Evolutionary conservation across 2,888 invertebrate species (phyloP).

Genomic region (Galeopsomyia nigrocyanea): DNA sequence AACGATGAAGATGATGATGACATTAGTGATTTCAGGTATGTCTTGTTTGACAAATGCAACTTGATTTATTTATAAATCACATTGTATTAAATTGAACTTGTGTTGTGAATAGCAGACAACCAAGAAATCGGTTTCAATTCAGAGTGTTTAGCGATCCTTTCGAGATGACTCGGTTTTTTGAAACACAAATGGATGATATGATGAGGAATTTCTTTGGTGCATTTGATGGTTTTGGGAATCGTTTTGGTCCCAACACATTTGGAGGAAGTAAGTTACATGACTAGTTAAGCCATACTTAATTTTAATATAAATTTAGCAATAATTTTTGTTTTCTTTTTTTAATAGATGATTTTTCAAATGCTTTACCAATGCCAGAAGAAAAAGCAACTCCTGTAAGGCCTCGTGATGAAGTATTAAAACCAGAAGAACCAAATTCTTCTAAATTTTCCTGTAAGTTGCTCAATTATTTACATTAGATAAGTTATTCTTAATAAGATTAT

Average conservation of each 20-base stretch:
- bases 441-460: neutral
- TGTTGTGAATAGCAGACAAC: conserved; percentile 19
- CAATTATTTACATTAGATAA: too few relatives aligned
- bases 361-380: conserved; percentile 47
- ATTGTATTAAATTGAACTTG: neutral
- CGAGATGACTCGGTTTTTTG: conserved; percentile 75
- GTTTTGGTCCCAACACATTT: conserved; percentile 19
- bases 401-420: conserved; percentile 54
- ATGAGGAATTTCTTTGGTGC: conserved; percentile 69
- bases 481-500: too few relatives aligned
- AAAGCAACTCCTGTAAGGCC: conserved; percentile 44
- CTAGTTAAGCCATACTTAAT: too few relatives aligned
- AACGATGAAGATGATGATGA: conserved; percentile 62
- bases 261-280: conserved; percentile 20
- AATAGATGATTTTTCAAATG: conserved; percentile 33
- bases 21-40: conserved; percentile 60
- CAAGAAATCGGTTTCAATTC: conserved; percentile 61
- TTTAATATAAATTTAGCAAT: neutral
- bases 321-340: conserved; percentile 6
- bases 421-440: conserved; percentile 13
- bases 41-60: conserved; percentile 12
- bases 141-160: conserved; percentile 74
- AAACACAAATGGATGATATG: conserved; percentile 74
- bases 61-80: neutral
- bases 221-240: conserved; percentile 49